Base-by-base conservation (phyloP, 1,140 invertebrate genomes). In the Cotesia chilonis region DNA sequence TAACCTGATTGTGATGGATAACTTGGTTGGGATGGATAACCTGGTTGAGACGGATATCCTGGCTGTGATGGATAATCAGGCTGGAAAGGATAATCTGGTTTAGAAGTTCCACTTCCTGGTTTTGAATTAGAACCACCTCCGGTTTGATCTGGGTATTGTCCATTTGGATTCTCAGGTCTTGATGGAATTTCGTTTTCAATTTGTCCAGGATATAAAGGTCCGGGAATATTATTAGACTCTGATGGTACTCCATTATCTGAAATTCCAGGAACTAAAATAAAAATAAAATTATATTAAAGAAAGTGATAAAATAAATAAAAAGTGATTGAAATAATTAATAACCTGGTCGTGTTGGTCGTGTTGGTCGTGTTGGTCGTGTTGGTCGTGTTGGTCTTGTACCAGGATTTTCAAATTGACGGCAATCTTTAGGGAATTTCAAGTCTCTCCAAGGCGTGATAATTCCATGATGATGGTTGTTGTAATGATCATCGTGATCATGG, bases 351-450 rank as follows among this genome's bases (percentile, higher is more conserved):
- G 75, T 68, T 28, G 68, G 64, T n/a, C 69, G 54, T 0, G 5
- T 73, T 1, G 74, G 60, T 35, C 67, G n/a, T n/a, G n/a, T n/a
- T 28, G 28, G 28, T 28, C 28, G 28, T 28, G 75, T 68, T 28
- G 68, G 64, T n/a, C 69, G 54, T 0, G 5, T 73, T 1, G 74
- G 60, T 35, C 67, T 69, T 1, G 61, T 73, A 1, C 71, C 73
- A n/a, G 5, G 6, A 10, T 74, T 74, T 65, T 76, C 79, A 28
- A 81, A 82, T 73, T 83, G 80, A 12, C 87, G 87, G 76, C 91
- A 92, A 67, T 89, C 88, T 74, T 88, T 82, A 14, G 91, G 91
- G 76, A 92, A 92, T 71, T 89, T 87, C 47, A 92, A 80, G 68
- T 92, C 82, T 74, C 85, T 80, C 90, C 91, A 92, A 59, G 88